These are phyloP conservation scores for Sceliomorpha sp. DNA, from an alignment of 2,888 invertebrate genomes.

Conservation along the genomic window DNA sequence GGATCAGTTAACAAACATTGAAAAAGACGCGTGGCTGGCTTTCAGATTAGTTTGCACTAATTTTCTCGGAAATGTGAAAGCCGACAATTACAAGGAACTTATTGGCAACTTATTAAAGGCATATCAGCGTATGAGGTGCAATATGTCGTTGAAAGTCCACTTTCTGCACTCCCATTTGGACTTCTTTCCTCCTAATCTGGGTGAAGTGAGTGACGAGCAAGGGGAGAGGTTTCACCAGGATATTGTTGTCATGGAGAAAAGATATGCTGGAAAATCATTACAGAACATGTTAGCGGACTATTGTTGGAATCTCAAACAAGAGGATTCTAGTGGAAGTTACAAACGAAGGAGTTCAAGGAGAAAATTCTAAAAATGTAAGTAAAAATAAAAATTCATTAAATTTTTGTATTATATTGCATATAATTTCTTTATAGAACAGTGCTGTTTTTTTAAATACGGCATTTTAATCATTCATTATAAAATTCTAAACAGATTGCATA, in stretches of 20 bases:
- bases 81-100: conserved; percentile 22
- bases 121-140: conserved; percentile 59
- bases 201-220: conserved; percentile 62
- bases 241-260: conserved; percentile 58
- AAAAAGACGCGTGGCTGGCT: conserved; percentile 28
- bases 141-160: conserved; percentile 59
- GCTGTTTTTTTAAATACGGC: no score
- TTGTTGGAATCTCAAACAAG: no score
- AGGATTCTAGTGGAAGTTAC: no score
- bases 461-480: no score
- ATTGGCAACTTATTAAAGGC: conserved; percentile 26
- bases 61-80: conserved; percentile 34
- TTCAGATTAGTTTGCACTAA: conserved; percentile 18
- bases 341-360: no score
- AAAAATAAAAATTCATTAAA: no score
- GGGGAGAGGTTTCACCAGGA: conserved; percentile 67
- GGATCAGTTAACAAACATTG: no score
- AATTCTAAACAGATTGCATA: no score
- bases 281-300: no score
- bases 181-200: conserved; percentile 58
- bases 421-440: no score
- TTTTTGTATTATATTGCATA: no score
- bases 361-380: no score
- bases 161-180: conserved; percentile 64
- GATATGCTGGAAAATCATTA: conserved; percentile 60